Evolutionary conservation across 2,113 vertebrate species (phyloP).

Genomic region (Bubalus kerabau): DNA sequence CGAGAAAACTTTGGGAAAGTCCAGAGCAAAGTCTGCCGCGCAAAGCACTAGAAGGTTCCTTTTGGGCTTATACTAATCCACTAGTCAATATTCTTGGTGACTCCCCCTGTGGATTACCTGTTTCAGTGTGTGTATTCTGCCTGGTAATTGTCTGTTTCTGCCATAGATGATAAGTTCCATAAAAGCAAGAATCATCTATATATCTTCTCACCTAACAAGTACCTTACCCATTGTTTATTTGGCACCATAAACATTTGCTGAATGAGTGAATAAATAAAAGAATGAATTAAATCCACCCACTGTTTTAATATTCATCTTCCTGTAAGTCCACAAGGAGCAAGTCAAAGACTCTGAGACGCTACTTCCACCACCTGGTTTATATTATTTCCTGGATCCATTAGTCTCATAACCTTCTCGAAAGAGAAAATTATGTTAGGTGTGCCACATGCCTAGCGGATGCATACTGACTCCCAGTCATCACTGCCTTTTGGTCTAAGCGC

Average conservation of each 20-base stretch:
- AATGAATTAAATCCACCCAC: background rate
- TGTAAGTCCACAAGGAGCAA: background rate
- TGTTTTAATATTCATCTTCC: slow-evolving; percentile 15
- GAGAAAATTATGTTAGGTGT: background rate
- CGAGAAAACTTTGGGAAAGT: background rate
- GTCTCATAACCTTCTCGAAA: slow-evolving; percentile 35
- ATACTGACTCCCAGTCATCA: background rate
- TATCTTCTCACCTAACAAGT: background rate
- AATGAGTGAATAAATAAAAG: background rate
- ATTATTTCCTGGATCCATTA: slow-evolving; percentile 2
- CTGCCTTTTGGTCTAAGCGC: background rate
- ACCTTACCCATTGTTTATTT: background rate
- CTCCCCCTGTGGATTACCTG: background rate
- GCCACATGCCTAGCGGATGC: background rate
- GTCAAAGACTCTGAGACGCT: background rate
- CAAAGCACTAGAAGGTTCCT: background rate
- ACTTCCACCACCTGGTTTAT: background rate
- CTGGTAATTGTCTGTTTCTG: background rate
- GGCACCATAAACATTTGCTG: background rate
- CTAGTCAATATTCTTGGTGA: background rate
- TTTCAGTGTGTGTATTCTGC: background rate
- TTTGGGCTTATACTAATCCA: background rate
- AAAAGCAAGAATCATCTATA: background rate
- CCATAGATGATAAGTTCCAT: background rate
- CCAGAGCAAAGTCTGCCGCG: background rate